These are phyloP conservation scores for Drosophila elegans DNA, from an alignment of 1,140 invertebrate species.

Conservation along the genomic window DNA sequence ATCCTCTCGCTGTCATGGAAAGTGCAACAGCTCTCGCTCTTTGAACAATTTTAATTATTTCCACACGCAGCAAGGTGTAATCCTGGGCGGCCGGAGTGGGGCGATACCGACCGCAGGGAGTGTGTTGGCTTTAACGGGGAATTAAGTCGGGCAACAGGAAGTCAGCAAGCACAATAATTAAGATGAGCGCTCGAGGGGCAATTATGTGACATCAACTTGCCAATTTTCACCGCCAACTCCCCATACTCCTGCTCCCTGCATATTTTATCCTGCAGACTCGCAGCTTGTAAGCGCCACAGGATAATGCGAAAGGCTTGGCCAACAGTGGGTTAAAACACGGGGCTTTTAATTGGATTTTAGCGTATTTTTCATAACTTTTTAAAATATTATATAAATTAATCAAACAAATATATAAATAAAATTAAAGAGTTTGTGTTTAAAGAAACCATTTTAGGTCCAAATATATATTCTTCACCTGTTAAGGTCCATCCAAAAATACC, in stretches of 20 bases:
- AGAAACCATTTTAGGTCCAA: no score
- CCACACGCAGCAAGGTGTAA: slow-evolving; percentile 10
- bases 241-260: not conserved
- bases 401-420: no score
- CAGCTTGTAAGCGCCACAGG: slow-evolving; percentile 9
- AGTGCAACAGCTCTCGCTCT: slow-evolving; percentile 1
- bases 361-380: no score
- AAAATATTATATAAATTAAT: no score
- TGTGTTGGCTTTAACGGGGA: slow-evolving; percentile 43
- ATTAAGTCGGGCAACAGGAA: slow-evolving; percentile 46
- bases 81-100: not conserved
- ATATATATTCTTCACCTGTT: no score
- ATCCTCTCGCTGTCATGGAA: not conserved
- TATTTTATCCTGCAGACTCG: slow-evolving; percentile 6
- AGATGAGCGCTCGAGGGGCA: slow-evolving; percentile 46
- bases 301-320: not conserved
- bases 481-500: no score
- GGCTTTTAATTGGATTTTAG: no score
- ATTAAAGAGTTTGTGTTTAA: no score
- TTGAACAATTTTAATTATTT: slow-evolving; percentile 44
- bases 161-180: slow-evolving; percentile 44
- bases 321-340: slow-evolving; percentile 5
- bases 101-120: slow-evolving; percentile 12
- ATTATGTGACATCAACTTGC: slow-evolving; percentile 51
- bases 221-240: slow-evolving; percentile 17